These are phyloP conservation scores for Glaucidium brasilianum DNA, from an alignment of 2,113 vertebrate species.

Conservation along the genomic window DNA sequence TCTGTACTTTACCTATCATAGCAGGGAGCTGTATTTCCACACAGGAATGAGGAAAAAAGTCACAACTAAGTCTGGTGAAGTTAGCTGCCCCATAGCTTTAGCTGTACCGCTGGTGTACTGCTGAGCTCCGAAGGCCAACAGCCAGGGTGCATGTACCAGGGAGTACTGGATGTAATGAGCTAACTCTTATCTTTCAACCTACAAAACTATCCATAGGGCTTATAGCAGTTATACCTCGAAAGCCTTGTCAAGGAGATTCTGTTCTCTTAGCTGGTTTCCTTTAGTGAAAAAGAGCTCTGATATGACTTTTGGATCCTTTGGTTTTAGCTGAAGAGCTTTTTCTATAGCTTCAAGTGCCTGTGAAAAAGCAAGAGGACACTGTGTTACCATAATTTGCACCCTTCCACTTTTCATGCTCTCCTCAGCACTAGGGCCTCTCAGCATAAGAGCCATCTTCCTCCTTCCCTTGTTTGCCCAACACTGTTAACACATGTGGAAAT, in stretches of 20 bases:
- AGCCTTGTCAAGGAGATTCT: conserved; percentile 86
- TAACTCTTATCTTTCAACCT: background rate
- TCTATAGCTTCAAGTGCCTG: conserved; percentile 87
- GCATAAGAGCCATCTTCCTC: background rate
- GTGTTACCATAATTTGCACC: background rate
- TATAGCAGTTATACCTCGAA: conserved; percentile 79
- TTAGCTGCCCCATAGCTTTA: background rate
- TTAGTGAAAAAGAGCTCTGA: conserved; percentile 92
- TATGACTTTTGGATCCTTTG: conserved; percentile 81
- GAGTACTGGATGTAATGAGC: background rate
- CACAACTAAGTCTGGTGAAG: background rate
- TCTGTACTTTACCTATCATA: background rate
- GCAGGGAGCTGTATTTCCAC: background rate
- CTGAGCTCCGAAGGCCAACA: background rate
- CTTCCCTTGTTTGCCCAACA: background rate
- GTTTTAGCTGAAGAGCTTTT: conserved; percentile 85
- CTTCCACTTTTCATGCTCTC: background rate
- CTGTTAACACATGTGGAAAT: background rate
- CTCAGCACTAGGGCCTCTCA: background rate
- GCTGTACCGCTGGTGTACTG: background rate
- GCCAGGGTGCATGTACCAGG: background rate
- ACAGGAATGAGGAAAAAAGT: background rate
- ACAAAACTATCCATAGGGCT: background rate
- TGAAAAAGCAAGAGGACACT: background rate
- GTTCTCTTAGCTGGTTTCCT: conserved; percentile 91